A percentile compares a stretch with the other conserved stretches of the same genome.
These are phyloP conservation scores for Scomber scombrus DNA, from an alignment of 2,113 vertebrate species.

Conservation along the genomic window DNA sequence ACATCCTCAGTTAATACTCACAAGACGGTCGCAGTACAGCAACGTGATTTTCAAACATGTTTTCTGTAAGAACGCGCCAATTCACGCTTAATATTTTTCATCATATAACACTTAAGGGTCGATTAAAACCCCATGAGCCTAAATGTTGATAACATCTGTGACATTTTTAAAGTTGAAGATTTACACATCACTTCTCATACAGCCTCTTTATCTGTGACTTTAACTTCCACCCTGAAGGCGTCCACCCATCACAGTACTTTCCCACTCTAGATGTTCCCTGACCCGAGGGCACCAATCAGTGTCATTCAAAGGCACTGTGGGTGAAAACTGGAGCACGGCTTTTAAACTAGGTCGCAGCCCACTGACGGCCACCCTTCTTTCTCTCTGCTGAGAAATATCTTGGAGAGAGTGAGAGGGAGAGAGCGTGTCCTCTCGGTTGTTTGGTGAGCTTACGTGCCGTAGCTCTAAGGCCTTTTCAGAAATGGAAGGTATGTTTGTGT, in stretches of 20 bases:
- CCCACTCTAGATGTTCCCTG: conserved; percentile 28
- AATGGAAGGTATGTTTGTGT: conserved; percentile 53
- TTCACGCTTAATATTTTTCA: neutral
- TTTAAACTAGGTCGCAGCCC: conserved; percentile 67
- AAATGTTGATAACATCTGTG: neutral
- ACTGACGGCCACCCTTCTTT: conserved; percentile 50
- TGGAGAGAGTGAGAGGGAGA: neutral
- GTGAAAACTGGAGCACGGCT: conserved; percentile 59
- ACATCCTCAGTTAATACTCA: conserved; percentile 20
- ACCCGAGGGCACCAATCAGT: conserved; percentile 56
- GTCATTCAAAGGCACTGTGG: conserved; percentile 59
- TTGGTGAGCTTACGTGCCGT: neutral
- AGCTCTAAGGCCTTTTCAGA: conserved; percentile 14
- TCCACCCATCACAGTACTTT: conserved; percentile 2
- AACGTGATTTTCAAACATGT: neutral
- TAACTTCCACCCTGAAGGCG: neutral
- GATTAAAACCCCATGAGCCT: neutral
- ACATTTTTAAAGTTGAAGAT: neutral
- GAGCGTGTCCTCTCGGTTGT: conserved; percentile 18
- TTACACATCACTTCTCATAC: neutral
- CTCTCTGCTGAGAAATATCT: conserved; percentile 42
- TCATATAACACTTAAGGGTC: neutral
- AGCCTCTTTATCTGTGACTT: neutral
- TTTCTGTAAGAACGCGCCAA: neutral
- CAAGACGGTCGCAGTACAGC: neutral